A percentile compares a stretch with the other conserved stretches of the same genome.
phyloP scores from a whole-genome alignment of 2,888 invertebrate genomes.

The Dryobotodes eremita region DNA sequence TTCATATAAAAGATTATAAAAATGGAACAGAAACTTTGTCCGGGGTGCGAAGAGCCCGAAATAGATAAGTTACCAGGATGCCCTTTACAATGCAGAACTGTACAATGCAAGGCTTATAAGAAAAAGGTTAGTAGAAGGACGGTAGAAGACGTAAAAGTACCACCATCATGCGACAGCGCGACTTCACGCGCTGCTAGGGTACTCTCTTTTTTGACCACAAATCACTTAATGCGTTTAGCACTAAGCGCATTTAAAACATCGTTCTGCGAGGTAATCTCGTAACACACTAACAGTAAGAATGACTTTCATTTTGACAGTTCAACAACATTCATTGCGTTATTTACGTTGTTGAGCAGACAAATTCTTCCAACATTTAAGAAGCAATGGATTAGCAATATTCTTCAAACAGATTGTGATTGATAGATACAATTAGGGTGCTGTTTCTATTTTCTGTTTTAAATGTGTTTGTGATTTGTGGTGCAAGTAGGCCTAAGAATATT shows the following conservation, averaged over 20 bases:
- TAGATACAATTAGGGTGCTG: too few species aligned
- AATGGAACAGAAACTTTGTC: slow-evolving; percentile 78
- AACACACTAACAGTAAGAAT: too few species aligned
- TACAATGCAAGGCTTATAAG: slow-evolving; percentile 79
- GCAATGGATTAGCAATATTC: too few species aligned
- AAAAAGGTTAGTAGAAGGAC: slow-evolving; percentile 33
- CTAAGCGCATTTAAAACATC: background rate
- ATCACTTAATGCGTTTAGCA: background rate
- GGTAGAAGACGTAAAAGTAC: slow-evolving; percentile 10
- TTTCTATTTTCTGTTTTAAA: too few species aligned
- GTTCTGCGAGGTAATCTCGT: too few species aligned
- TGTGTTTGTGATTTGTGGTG: background rate
- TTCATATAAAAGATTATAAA: background rate
- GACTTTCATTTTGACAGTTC: too few species aligned
- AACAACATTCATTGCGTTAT: too few species aligned
- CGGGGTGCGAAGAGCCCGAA: slow-evolving; percentile 75
- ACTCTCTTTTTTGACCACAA: background rate
- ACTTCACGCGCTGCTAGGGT: too few species aligned
- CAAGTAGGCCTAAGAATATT: background rate
- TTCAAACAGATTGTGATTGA: too few species aligned
- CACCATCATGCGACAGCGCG: too few species aligned
- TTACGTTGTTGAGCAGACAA: too few species aligned
- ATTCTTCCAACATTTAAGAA: too few species aligned
- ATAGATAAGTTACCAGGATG: slow-evolving; percentile 77
- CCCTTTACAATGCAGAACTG: slow-evolving; percentile 80